Evolutionary conservation across 1,140 invertebrate species (phyloP).

Genomic region (Campoletis sonorensis): DNA sequence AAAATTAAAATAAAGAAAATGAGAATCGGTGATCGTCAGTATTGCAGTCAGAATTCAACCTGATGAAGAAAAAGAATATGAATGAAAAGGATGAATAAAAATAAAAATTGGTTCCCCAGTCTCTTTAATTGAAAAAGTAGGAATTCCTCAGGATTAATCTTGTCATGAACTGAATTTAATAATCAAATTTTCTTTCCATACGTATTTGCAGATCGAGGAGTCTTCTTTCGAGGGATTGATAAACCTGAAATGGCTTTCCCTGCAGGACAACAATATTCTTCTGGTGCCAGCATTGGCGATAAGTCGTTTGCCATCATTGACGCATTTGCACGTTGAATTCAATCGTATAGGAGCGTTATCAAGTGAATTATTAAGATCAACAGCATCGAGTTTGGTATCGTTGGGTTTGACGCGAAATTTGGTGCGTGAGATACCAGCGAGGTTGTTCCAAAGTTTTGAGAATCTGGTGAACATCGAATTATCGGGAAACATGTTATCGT

Average conservation of each 20-base stretch:
- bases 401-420: slow-evolving; percentile 89
- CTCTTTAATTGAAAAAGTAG: too few species aligned
- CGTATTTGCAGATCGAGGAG: slow-evolving; percentile 85
- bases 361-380: slow-evolving; percentile 83
- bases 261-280: slow-evolving; percentile 92
- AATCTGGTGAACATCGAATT: slow-evolving; percentile 86
- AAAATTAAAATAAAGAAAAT: too few species aligned
- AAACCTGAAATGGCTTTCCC: slow-evolving; percentile 85
- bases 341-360: slow-evolving; percentile 92
- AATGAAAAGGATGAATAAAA: too few species aligned
- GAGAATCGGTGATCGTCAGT: too few species aligned
- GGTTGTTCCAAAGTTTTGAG: slow-evolving; percentile 87
- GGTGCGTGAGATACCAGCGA: slow-evolving; percentile 88
- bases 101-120: too few species aligned
- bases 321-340: slow-evolving; percentile 86
- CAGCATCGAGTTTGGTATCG: slow-evolving; percentile 78
- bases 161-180: too few species aligned
- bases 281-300: slow-evolving; percentile 88
- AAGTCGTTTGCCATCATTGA: slow-evolving; percentile 84
- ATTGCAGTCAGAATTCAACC: too few species aligned
- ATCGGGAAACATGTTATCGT: slow-evolving; percentile 86
- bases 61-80: too few species aligned
- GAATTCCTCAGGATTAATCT: too few species aligned
- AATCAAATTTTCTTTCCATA: too few species aligned
- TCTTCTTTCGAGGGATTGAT: slow-evolving; percentile 89